Evolutionary conservation across 2,113 vertebrate genomes (phyloP), one percentile per base, ranked within the genome.

Genomic region (Pandion haliaetus): DNA sequence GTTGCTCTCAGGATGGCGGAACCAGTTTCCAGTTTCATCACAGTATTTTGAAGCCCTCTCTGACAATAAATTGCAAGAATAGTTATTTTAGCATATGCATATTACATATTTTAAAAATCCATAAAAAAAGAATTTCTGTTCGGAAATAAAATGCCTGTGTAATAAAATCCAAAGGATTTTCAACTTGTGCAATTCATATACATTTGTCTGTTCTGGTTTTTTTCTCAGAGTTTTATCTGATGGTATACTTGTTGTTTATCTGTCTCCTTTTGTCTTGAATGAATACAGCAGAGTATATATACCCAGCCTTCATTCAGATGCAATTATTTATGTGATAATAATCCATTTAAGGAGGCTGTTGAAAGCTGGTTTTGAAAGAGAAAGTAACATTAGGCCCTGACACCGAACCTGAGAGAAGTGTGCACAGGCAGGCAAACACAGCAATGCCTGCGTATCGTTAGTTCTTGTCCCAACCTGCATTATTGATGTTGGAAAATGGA

Each of bases 11-110:
- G 99, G 99, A 93, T 99, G 99, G 32, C 98, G 98, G 94, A 99
- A 99, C 99, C 99, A 99, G 84, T 98, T 98, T 38, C 99, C 99
- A 2, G 98, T 98, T 88, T 99, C 99, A 88, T 99, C 99, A 81
- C 99, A 99, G 61, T 98, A 99, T 95, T 99, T 99, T 19, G 98
- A 99, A 79, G 98, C 99, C 86, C 96, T 99, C 98, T 99, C 99
- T 99, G 97, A 92, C 63, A 83, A 96, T 20, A 84, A 93, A 97
- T 85, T 34, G 26, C n/a, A 97, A 57, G 10, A 91, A 25, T 3
- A 66, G 44, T 71, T 89, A 52, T n/a, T 55, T 96, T 65, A 89
- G 24, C 9, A 47, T 31, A 42, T 63, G 24, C 23, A 50, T 58
- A 80, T 25, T 23, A 19, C 10, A 77, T 47, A 57, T 38, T 72